phyloP scores from a whole-genome alignment of 1,140 invertebrate species.

The Apis cerana region DNA sequence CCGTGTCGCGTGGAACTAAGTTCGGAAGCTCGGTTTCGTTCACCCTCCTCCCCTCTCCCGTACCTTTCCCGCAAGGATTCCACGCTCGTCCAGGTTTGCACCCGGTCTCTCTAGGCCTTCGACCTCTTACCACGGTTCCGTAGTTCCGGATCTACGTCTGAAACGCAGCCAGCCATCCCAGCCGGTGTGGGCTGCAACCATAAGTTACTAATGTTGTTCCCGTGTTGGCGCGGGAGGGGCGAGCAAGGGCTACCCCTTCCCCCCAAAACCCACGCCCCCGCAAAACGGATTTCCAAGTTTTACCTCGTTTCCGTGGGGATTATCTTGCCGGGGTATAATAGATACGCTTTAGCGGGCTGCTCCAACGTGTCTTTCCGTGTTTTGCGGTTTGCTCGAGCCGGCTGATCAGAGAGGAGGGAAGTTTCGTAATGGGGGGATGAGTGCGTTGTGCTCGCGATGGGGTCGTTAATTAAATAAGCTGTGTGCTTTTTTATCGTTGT shows the following conservation, averaged over 20 bases:
- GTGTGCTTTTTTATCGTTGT: too few relatives aligned
- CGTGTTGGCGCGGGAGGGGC: slow-evolving; percentile 67
- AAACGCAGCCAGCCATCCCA: slow-evolving; percentile 64
- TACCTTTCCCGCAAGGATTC: slow-evolving; percentile 52
- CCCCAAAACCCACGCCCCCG: neutral
- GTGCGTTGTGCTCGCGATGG: neutral
- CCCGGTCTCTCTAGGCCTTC: slow-evolving; percentile 35
- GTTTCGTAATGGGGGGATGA: neutral
- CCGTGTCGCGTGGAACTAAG: slow-evolving; percentile 76
- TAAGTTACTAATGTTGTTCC: slow-evolving; percentile 81
- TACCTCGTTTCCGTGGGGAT: slow-evolving; percentile 48
- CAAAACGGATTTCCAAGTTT: slow-evolving; percentile 47
- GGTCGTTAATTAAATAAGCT: too few relatives aligned
- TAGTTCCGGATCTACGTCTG: slow-evolving; percentile 50
- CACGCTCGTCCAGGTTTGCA: slow-evolving; percentile 41
- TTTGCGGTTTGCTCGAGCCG: slow-evolving; percentile 35
- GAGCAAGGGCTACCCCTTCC: neutral
- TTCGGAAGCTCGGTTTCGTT: slow-evolving; percentile 62
- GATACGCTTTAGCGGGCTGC: slow-evolving; percentile 39
- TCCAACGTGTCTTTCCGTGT: slow-evolving; percentile 51
- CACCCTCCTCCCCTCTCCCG: slow-evolving; percentile 33
- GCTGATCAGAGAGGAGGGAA: slow-evolving; percentile 41
- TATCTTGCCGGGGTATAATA: slow-evolving; percentile 30
- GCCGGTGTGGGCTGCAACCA: slow-evolving; percentile 74
- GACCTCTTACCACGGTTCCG: slow-evolving; percentile 51